Conservation (phyloP, 2,113 vertebrate species). For the Hassar affinis region DNA sequence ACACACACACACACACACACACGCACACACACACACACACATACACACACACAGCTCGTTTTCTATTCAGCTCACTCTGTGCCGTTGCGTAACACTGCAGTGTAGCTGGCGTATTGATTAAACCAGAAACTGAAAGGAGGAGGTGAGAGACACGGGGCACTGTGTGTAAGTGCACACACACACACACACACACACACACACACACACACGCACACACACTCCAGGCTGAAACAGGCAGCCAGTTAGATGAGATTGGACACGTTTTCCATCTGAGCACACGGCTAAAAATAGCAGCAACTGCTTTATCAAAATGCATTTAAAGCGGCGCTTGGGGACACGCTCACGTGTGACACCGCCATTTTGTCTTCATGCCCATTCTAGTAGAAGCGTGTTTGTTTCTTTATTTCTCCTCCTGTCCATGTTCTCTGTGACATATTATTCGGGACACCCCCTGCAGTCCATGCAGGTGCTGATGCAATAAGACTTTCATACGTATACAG, state of each 20-base stretch:
- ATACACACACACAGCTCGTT: neutral
- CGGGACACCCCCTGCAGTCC: too few species aligned
- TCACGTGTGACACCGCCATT: conserved; percentile 22
- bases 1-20: conserved; percentile 5
- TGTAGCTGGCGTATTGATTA: conserved; percentile 32
- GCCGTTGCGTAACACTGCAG: conserved; percentile 35
- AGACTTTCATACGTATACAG: too few species aligned
- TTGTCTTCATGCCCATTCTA: neutral
- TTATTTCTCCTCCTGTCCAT: neutral
- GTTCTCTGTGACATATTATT: neutral
- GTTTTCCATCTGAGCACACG: conserved; percentile 18
- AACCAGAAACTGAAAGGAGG: conserved; percentile 23
- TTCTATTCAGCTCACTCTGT: conserved; percentile 2
- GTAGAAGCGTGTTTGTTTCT: neutral
- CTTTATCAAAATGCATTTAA: conserved; percentile 17
- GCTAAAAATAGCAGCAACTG: conserved; percentile 30
- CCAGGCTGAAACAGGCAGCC: neutral
- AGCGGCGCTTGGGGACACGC: neutral
- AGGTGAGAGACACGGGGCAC: conserved; percentile 21
- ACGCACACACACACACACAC: conserved; percentile 15
- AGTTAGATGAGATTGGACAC: conserved; percentile 18
- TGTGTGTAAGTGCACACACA: conserved; percentile 27
- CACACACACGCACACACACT: conserved; percentile 14
- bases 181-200: conserved; percentile 15
- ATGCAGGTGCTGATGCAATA: too few species aligned